Evolutionary conservation across 2,113 vertebrate species (phyloP), one percentile per base, ranked within the genome.

Genomic region (Stercorarius parasiticus): DNA sequence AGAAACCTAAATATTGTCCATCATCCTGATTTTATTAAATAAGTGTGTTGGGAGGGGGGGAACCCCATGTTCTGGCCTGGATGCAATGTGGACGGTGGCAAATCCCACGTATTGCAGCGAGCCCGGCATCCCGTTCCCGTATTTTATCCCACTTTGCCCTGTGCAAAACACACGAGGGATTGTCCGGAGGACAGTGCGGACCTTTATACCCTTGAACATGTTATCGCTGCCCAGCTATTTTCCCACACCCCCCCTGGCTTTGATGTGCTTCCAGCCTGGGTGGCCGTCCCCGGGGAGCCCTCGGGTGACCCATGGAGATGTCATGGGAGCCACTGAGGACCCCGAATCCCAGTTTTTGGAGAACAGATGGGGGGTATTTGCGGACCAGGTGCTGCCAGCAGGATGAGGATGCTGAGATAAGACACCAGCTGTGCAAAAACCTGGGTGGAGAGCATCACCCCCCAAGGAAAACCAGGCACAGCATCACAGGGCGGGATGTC

Each of bases 341-440:
- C 40, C 30, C 15, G 40, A 22, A 55, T 22, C 13, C 19, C 42
- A 2, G 23, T 2, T n/a, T 32, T 38, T 21, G 47, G 76, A 15
- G 79, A 8, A 15, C 64, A 55, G 29, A 12, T 5, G 32, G 42
- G 56, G 38, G 8, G 6, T 15, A 2, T 45, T 53, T 49, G 34
- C 17, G 64, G 34, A 12, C 3, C 26, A 52, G 25, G 19, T 11
- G n/a, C 36, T 16, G 4, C 0, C 2, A 20, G 30, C 17, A 40
- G 67, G 61, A 53, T 0, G 0, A 81, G 26, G 69, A 47, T 53
- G 53, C n/a, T 20, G 25, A 50, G 20, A 13, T 0, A 4, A 53
- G 53, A 23, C 9, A 30, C 50, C 1, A 22, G 27, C 15, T 5
- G 1, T 29, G 56, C 20, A 59, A 84, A 77, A 53, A 20, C 13